A percentile compares a stretch with the other conserved stretches of the same genome.
Evolutionary conservation across 2,113 vertebrate species (phyloP).

Genomic region (Amphilophus citrinellus): DNA sequence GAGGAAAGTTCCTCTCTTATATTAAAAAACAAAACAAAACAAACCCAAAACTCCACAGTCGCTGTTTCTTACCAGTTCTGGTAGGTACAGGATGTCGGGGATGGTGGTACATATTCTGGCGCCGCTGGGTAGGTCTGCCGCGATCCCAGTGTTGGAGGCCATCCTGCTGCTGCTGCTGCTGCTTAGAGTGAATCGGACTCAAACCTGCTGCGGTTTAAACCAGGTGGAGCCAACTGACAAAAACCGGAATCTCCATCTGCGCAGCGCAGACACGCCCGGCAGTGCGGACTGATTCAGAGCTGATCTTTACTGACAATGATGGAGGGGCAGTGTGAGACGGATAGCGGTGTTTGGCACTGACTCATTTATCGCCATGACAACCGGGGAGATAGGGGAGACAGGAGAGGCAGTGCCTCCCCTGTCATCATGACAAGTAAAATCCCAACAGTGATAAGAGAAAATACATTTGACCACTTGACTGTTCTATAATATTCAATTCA

Average conservation of each 20-base stretch:
- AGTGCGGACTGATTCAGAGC: neutral
- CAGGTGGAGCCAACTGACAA: neutral
- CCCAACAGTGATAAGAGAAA: too few species aligned
- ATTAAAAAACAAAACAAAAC: neutral
- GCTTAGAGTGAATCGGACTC: conserved; percentile 25
- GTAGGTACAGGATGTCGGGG: conserved; percentile 81
- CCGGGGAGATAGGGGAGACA: too few species aligned
- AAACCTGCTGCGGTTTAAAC: neutral
- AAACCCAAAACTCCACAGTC: neutral
- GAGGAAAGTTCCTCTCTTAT: neutral
- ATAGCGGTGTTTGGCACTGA: conserved; percentile 10
- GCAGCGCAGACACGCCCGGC: conserved; percentile 15
- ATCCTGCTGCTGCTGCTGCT: conserved; percentile 46
- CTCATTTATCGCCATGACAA: conserved; percentile 32
- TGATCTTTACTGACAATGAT: neutral
- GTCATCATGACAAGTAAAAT: too few species aligned
- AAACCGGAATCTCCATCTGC: conserved; percentile 34
- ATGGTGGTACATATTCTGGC: conserved; percentile 66
- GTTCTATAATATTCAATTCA: too few species aligned
- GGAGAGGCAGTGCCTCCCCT: too few species aligned
- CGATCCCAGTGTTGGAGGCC: conserved; percentile 68
- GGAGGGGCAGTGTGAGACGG: neutral
- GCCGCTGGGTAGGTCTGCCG: conserved; percentile 75
- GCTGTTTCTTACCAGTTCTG: conserved; percentile 78
- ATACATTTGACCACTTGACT: too few species aligned